These are phyloP conservation scores for Uropetala carovei DNA, from an alignment of 2,888 invertebrate species.

Conservation along the genomic window DNA sequence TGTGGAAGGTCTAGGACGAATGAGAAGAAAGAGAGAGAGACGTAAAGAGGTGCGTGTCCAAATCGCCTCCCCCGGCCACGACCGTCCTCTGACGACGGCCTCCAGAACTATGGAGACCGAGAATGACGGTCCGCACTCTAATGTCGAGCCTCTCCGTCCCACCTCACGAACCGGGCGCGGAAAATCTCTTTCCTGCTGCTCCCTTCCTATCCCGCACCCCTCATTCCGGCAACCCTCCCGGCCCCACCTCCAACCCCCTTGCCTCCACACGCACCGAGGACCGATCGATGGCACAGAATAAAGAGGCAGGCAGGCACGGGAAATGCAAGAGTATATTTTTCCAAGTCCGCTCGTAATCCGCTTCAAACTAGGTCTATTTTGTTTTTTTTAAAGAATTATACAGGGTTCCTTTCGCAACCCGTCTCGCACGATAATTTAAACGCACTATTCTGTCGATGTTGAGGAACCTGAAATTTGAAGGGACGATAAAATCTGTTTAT, in stretches of 20 bases:
- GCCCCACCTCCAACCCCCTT: not conserved
- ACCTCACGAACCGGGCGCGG: constrained; percentile 6
- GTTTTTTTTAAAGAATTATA: too few relatives aligned
- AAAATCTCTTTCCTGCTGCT: not conserved
- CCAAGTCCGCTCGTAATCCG: too few relatives aligned
- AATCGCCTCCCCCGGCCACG: constrained; percentile 32
- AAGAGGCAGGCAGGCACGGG: too few relatives aligned
- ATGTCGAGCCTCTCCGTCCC: not conserved
- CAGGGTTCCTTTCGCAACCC: too few relatives aligned
- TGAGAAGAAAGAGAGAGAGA: not conserved
- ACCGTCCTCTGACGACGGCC: constrained; percentile 56
- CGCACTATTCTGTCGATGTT: too few relatives aligned
- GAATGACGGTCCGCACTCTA: constrained; percentile 42
- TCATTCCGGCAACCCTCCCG: not conserved
- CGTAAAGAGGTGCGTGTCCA: not conserved
- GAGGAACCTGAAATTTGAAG: too few relatives aligned
- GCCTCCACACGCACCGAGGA: too few relatives aligned
- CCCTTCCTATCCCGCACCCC: not conserved
- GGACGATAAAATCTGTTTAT: too few relatives aligned
- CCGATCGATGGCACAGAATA: too few relatives aligned
- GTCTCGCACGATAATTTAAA: too few relatives aligned
- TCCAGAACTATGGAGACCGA: constrained; percentile 27
- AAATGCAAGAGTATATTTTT: too few relatives aligned
- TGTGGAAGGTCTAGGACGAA: not conserved
- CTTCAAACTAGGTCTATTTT: too few relatives aligned